phyloP scores from a whole-genome alignment of 2,888 invertebrate species.

The Arge pagana region DNA sequence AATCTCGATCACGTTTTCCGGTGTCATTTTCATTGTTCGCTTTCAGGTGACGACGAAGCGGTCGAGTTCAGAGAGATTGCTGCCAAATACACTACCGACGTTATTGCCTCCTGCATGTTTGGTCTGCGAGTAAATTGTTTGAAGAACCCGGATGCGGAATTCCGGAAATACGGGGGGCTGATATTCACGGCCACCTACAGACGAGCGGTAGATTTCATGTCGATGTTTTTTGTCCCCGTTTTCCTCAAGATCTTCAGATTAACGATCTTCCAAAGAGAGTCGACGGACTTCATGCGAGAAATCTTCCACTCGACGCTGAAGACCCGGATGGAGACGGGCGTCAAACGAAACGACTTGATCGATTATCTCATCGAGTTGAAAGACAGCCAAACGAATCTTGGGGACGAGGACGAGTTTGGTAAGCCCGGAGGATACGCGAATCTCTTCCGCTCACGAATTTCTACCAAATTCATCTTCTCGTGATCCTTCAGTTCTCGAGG shows the following conservation, averaged over 20 bases:
- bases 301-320: slow-evolving; percentile 57
- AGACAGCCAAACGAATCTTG: slow-evolving; percentile 33
- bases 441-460: too few relatives aligned
- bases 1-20: neutral
- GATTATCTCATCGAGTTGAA: slow-evolving; percentile 59
- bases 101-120: slow-evolving; percentile 60
- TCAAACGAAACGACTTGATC: slow-evolving; percentile 57
- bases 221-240: slow-evolving; percentile 57
- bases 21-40: too few relatives aligned
- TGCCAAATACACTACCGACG: slow-evolving; percentile 53
- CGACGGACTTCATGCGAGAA: slow-evolving; percentile 51
- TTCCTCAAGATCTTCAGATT: slow-evolving; percentile 49
- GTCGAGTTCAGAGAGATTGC: slow-evolving; percentile 47
- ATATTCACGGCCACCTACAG: slow-evolving; percentile 52
- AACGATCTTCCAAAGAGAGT: slow-evolving; percentile 51
- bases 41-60: slow-evolving; percentile 30
- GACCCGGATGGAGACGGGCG: slow-evolving; percentile 53
- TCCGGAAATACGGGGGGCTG: slow-evolving; percentile 55
- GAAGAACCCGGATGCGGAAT: slow-evolving; percentile 55
- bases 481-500: neutral
- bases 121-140: slow-evolving; percentile 59
- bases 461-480: too few relatives aligned
- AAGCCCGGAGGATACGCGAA: too few relatives aligned
- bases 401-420: slow-evolving; percentile 16
- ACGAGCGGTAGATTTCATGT: slow-evolving; percentile 52